Base-by-base conservation (phyloP, 64 coral and sea anemone genomes). In the Pachyseris speciosa region DNA sequence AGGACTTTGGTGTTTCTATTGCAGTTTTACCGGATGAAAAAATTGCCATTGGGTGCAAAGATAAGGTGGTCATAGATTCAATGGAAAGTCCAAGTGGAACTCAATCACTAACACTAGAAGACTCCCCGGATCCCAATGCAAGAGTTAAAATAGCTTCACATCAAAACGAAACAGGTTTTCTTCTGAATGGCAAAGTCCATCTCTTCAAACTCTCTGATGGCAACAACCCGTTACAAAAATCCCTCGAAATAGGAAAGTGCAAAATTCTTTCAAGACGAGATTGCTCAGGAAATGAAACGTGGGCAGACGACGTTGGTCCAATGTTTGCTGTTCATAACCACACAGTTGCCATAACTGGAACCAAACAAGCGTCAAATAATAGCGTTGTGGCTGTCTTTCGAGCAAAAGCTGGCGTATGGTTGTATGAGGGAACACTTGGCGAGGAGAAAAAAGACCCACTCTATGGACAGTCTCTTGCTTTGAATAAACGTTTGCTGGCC, bases 341-440 rank as follows among this genome's bases (percentile, higher is more conserved):
- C 24, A 87, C 69, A 6, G 39, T 96, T 7, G 94, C 85, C n/a
- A 78, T 90, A 59, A 92, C 44, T 16, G 96, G 96, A 5, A 67
- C 42, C 19, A 49, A 7, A n/a, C 70, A 31, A 1, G 43, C 67
- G 12, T 22, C 65, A 5, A 72, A 86, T 28, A 67, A 70, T 1
- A 86, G 88, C 13, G 70, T 98, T 45, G 61, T 98, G 19, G 96
- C 83, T 34, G 72, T 98, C 27, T 98, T 98, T 67, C 40, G 39
- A 68, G 29, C 89, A 31, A 60, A 69, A 7, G 9, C 27, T 17
- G 47, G 43, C 9, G 49, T 65, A 17, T 98, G 95, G 95, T 43
- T 53, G 24, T 88, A 90, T 36, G 2, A 38, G 10, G 32, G 83
- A 67, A 22, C 45, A 33, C 39, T 94, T 34, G 75, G 76, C 19